These are phyloP conservation scores for Ictalurus punctatus DNA, from an alignment of 2,113 vertebrate species.

Conservation along the genomic window DNA sequence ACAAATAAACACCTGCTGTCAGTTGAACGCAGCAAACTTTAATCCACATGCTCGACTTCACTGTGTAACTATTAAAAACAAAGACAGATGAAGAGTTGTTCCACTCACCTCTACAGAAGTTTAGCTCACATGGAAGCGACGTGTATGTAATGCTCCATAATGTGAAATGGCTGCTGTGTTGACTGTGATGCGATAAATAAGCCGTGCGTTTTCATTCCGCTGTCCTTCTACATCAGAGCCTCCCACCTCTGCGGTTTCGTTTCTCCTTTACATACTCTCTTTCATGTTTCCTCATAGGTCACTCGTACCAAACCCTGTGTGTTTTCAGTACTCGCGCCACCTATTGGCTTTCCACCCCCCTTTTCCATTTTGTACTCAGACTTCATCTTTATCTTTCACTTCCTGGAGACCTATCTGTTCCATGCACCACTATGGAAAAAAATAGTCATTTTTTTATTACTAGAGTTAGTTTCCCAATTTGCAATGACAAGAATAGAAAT, in stretches of 20 bases:
- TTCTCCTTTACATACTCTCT: background rate
- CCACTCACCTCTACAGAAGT: background rate
- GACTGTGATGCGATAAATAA: background rate
- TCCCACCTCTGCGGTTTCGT: background rate
- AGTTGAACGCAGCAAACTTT: background rate
- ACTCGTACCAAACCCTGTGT: background rate
- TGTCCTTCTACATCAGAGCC: background rate
- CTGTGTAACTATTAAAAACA: no score
- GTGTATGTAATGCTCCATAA: background rate
- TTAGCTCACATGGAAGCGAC: background rate
- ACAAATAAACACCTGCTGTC: background rate
- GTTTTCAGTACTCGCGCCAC: background rate
- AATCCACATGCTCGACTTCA: background rate
- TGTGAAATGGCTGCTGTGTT: background rate
- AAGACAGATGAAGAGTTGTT: background rate
- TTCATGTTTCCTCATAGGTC: slow-evolving; percentile 39
- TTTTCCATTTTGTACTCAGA: background rate
- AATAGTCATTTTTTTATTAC: no score
- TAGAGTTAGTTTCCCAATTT: no score
- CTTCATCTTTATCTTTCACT: background rate
- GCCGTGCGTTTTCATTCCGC: background rate
- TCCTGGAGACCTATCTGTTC: background rate
- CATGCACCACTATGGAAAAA: background rate
- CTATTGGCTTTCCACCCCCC: background rate
- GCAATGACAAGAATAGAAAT: background rate